A percentile compares a stretch with the other conserved stretches of the same genome.
These are phyloP conservation scores for Albula glossodonta DNA, from an alignment of 2,113 vertebrate genomes.

Conservation along the genomic window DNA sequence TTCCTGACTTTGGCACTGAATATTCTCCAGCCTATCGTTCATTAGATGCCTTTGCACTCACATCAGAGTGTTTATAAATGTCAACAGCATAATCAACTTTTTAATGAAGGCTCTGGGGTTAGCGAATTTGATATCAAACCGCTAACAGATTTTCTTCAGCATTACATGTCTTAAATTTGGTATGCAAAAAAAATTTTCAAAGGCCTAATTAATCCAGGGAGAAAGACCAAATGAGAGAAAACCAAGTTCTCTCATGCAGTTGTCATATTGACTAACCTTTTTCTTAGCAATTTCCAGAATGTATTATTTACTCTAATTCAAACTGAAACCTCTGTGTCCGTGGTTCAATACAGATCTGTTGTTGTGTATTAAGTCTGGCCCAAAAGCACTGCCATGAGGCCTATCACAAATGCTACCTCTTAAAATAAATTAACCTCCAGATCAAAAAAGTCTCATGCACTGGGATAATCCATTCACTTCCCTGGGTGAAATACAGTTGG, in stretches of 20 bases:
- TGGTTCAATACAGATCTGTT: neutral
- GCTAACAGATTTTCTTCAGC: neutral
- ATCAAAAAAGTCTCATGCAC: neutral
- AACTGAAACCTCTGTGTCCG: neutral
- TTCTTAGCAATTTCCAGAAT: neutral
- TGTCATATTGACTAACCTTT: neutral
- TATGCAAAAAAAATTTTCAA: neutral
- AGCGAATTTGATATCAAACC: neutral
- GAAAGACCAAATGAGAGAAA: neutral
- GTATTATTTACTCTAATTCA: neutral
- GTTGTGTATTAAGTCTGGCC: neutral
- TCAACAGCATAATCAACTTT: neutral
- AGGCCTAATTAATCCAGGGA: neutral
- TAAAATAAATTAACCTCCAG: neutral
- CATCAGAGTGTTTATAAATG: neutral
- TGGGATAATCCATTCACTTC: neutral
- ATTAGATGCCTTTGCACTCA: neutral
- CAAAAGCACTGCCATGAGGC: neutral
- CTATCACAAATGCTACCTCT: neutral
- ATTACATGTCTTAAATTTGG: neutral
- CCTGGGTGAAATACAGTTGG: neutral
- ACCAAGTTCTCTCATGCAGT: neutral
- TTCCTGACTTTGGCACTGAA: neutral
- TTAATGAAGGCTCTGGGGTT: neutral
- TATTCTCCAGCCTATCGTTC: neutral